These are phyloP conservation scores for Samia ricini DNA, from an alignment of 1,140 invertebrate species.

Conservation along the genomic window DNA sequence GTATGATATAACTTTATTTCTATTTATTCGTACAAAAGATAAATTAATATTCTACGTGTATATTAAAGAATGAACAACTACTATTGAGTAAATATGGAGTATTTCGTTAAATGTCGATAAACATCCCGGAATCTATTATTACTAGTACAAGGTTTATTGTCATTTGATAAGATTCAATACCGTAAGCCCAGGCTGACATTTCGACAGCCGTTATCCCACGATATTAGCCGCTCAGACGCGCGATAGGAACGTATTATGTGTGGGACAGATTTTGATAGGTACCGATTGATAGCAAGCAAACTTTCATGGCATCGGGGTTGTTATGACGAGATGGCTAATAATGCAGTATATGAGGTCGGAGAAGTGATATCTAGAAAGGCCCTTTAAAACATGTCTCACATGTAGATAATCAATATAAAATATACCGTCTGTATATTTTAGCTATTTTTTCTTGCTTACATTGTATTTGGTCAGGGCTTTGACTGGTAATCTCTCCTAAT, in stretches of 20 bases:
- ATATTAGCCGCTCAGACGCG: constrained; percentile 7
- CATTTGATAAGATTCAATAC: constrained; percentile 17
- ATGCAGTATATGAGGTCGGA: neutral
- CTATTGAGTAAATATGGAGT: too few species aligned
- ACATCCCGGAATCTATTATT: constrained; percentile 17
- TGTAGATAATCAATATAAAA: too few species aligned
- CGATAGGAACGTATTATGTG: constrained; percentile 8
- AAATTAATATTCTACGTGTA: too few species aligned
- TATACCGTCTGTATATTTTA: too few species aligned
- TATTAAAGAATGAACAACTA: too few species aligned
- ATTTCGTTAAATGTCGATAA: neutral
- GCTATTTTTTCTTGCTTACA: too few species aligned
- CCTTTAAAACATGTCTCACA: too few species aligned
- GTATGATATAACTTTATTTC: too few species aligned
- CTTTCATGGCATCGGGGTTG: neutral
- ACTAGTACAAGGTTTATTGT: constrained; percentile 17
- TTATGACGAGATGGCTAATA: neutral
- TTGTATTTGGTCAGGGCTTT: too few species aligned
- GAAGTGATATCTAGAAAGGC: neutral
- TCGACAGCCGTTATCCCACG: constrained; percentile 12
- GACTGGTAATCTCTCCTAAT: too few species aligned
- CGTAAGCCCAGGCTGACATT: constrained; percentile 13
- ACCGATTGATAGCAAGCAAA: neutral
- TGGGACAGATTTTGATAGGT: neutral
- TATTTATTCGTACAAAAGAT: too few species aligned